Evolutionary conservation across 2,797 vertebrate genomes (phyloP).

Genomic region (Phrynocephalus vlangalii): DNA sequence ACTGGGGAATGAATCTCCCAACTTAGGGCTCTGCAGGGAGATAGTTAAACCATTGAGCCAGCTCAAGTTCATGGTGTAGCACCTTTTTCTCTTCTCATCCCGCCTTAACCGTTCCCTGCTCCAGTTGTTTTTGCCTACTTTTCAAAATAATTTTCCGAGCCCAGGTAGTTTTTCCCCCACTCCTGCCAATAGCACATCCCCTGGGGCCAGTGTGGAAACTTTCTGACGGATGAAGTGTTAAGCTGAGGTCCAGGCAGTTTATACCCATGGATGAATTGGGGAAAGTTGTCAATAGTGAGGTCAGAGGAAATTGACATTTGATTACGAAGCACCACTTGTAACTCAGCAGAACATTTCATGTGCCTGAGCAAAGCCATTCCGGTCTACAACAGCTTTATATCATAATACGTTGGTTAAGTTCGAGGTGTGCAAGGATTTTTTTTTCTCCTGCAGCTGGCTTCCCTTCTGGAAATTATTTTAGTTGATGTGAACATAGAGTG

Average conservation of each 20-base stretch:
- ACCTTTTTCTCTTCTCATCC: neutral
- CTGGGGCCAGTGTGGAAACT: neutral
- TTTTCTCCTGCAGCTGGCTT: neutral
- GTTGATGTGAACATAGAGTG: neutral
- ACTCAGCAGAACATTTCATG: neutral
- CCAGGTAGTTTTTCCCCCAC: neutral
- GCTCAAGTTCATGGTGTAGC: too few species aligned
- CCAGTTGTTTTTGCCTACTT: neutral
- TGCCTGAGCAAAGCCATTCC: neutral
- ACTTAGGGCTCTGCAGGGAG: too few species aligned
- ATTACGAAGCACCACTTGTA: neutral
- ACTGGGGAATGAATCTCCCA: too few species aligned
- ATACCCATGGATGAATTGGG: neutral
- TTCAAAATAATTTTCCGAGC: neutral
- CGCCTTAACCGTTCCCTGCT: neutral
- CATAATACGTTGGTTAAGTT: neutral
- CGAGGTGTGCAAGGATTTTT: neutral
- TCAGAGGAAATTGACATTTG: neutral
- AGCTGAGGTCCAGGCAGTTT: neutral
- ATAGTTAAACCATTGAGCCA: too few species aligned
- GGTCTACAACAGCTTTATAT: neutral
- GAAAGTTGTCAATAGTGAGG: neutral
- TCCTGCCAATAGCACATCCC: neutral
- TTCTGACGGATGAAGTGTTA: neutral
- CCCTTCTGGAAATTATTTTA: neutral